Base-by-base conservation (phyloP, 2,797 vertebrate genomes). In the Lindbergichthys nudifrons region DNA sequence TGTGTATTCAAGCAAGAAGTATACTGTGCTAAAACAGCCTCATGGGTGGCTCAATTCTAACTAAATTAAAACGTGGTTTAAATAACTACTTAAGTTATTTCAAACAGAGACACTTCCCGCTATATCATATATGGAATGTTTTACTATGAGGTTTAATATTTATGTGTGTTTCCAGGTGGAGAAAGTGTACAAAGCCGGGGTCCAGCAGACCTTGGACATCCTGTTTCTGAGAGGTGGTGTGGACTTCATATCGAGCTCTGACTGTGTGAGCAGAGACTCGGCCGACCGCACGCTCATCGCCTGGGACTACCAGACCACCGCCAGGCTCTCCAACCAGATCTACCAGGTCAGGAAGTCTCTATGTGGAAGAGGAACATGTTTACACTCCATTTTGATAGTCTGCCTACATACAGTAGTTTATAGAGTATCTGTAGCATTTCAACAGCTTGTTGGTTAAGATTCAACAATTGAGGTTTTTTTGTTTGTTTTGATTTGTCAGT, bases 291-390 rank as follows among this genome's bases (percentile, higher is more conserved):
- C 98, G 15, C 94, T 99, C 4, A 95, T 99, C 1, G 97, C 96
- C 2, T 99, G 98, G 98, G 98, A 99, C 84, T 98, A 95, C 80
- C 89, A 92, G 69, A 98, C 95, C 26, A 94, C 96, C 3, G 98
- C 98, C 18, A 97, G 94, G 86, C 90, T 99, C 90, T 99, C 98
- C 90, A 99, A 99, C 91, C 98, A 99, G 92, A 98, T 99, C 76
- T 99, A 96, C 87, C 97, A 99, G 0, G 98, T 99, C 92, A 95
- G 96, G 13, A 58, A 52, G 19, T 57, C 41, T 57, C 14, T 45
- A 47, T 62, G 18, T 16, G 3, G 50, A n/a, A n/a, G 26, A 51
- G 8, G 32, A 36, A 36, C 32, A 26, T 26, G 4, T 26, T 26
- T 26, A 26, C 26, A 5, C 26, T 26, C 26, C 26, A 26, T 26